Conservation (phyloP, 2,113 vertebrate genomes). For the Ptychochromis oligacanthus region DNA sequence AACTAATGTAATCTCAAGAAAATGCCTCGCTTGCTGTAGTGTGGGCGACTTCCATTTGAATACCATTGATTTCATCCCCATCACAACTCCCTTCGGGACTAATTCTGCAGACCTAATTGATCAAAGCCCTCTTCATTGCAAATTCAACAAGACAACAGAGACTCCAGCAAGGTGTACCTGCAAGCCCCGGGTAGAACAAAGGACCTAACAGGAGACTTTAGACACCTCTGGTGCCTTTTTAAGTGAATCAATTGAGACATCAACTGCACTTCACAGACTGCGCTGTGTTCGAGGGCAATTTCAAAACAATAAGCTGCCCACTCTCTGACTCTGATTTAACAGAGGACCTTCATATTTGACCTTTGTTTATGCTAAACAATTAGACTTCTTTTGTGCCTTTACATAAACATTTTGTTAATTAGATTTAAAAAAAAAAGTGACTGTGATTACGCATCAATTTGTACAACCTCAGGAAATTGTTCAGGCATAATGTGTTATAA, state of each 20-base stretch:
- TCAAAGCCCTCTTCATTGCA: conserved; percentile 54
- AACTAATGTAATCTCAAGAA: conserved; percentile 59
- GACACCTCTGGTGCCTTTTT: conserved; percentile 23
- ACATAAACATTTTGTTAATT: conserved; percentile 5
- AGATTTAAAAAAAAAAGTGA: neutral
- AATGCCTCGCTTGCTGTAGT: conserved; percentile 37
- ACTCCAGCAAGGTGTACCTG: conserved; percentile 28
- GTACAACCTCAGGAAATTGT: neutral
- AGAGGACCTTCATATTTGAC: neutral
- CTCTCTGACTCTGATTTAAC: neutral
- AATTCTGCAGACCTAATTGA: conserved; percentile 69
- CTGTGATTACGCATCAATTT: neutral
- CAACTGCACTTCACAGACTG: neutral
- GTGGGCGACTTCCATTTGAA: conserved; percentile 68
- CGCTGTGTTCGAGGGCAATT: conserved; percentile 1
- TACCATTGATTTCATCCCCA: conserved; percentile 68
- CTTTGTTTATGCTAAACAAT: conserved; percentile 21
- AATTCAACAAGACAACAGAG: conserved; percentile 58
- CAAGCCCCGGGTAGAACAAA: conserved; percentile 45
- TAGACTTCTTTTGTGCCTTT: neutral
- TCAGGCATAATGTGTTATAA: neutral
- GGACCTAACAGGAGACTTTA: conserved; percentile 31
- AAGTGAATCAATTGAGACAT: conserved; percentile 54
- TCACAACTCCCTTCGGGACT: conserved; percentile 49
- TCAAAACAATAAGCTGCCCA: neutral